phyloP scores from a whole-genome alignment of 64 coral and sea anemone species.

The Stichodactyla mertensii region DNA sequence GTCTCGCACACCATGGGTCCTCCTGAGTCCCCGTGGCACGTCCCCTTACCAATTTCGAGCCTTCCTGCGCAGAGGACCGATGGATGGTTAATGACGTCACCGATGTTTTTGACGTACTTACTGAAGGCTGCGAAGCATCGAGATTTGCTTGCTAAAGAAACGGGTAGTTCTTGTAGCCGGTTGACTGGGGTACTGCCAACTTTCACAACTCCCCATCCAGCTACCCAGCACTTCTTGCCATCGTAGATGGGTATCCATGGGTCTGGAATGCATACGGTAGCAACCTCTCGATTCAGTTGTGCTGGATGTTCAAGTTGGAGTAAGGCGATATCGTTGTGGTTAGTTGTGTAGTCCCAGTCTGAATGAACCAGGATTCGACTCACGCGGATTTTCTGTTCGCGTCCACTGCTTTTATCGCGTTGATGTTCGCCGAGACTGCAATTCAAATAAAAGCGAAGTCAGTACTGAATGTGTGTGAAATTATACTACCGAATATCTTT shows the following conservation, averaged over 20 bases:
- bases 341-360: constrained; percentile 8
- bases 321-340: constrained; percentile 15
- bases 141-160: neutral
- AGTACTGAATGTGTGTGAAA: neutral
- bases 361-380: neutral
- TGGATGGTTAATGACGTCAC: neutral
- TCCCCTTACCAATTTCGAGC: constrained; percentile 16
- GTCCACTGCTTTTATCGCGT: neutral
- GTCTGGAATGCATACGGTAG: neutral
- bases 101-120: constrained; percentile 1
- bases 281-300: constrained; percentile 1
- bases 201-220: neutral
- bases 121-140: neutral
- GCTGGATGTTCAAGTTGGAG: constrained; percentile 10
- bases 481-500: no score
- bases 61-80: constrained; percentile 10
- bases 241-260: constrained; percentile 1
- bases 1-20: constrained; percentile 26
- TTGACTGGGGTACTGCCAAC: neutral
- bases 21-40: constrained; percentile 22
- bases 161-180: neutral
- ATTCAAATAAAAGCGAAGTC: neutral
- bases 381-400: neutral
- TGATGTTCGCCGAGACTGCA: neutral
- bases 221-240: constrained; percentile 12